Evolutionary conservation across 2,888 invertebrate genomes (phyloP), one percentile per base, ranked within the genome.

Genomic region (Brachyptera risi): DNA sequence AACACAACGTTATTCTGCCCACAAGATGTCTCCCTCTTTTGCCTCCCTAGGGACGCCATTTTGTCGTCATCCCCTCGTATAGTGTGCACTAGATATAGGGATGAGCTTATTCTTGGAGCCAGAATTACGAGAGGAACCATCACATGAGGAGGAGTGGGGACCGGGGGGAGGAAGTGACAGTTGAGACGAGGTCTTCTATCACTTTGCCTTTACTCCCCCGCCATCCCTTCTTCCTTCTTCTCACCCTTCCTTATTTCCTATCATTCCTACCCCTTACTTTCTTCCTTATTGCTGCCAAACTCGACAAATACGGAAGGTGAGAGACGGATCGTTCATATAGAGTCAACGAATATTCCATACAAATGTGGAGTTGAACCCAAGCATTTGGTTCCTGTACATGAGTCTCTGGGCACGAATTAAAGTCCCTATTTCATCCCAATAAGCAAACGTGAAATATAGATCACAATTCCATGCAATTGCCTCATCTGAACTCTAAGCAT

Each of bases 21-120:
- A 58, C 61, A 61, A 61, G 61, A 61, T 58, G 58, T 49, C 63
- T 61, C 64, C 59, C 62, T 57, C 59, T 44, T 31, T 40, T 44
- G 59, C 42, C 58, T 69, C 70, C 69, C 70, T 19, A 9, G 70
- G 66, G 70, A 68, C 67, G 69, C 70, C 69, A 68, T 69, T 68
- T 69, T 69, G 68, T 69, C 68, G 67, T 67, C 67, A 66, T 61
- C 64, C 58, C 61, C 63, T 62, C 54, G 54, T 54, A 50, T 50
- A 54, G 54, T 54, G n/a, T n/a, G 54, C 54, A 54, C 13, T 54
- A 54, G 54, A 61, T 61, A 57, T 61, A 61, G 61, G 61, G 61
- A 57, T 57, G 57, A 37, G 60, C 60, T 60, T 60, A 60, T 60
- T 56, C 40, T 40, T 19, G 59, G 60, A 49, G 57, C 35, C n/a